A percentile compares a stretch with the other conserved stretches of the same genome.
These are phyloP conservation scores for Eupsilia transversa DNA, from an alignment of 2,888 invertebrate species.

Conservation along the genomic window DNA sequence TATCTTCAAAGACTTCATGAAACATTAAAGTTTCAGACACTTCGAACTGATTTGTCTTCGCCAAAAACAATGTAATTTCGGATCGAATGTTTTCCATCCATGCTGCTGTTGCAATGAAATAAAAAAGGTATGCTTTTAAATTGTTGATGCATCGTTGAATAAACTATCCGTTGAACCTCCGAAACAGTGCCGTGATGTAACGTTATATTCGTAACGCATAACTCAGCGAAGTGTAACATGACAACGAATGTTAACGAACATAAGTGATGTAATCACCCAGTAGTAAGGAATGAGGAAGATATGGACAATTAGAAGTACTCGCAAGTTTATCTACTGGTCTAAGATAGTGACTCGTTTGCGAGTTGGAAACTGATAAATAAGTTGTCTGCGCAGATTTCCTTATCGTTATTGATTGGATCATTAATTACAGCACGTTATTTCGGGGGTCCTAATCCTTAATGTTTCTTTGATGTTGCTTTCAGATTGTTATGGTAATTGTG, in stretches of 20 bases:
- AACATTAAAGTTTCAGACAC: conserved; percentile 7
- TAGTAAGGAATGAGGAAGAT: conserved; percentile 51
- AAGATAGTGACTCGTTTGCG: conserved; percentile 29
- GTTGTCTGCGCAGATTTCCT: conserved; percentile 26
- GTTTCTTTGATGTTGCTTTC: conserved; percentile 20
- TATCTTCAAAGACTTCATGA: conserved; percentile 28
- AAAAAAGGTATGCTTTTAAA: conserved; percentile 66
- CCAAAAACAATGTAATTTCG: conserved; percentile 16
- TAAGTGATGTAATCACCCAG: conserved; percentile 47
- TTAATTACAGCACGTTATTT: conserved; percentile 30
- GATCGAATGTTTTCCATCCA: conserved; percentile 32
- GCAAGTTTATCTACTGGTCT: conserved; percentile 37
- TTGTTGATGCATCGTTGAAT: conserved; percentile 70
- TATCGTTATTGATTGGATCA: conserved; percentile 28
- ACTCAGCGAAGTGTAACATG: conserved; percentile 46
- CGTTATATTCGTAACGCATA: conserved; percentile 46
- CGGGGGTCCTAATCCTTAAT: conserved; percentile 11
- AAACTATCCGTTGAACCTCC: conserved; percentile 61
- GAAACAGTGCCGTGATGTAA: conserved; percentile 60
- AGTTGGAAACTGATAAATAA: conserved; percentile 23
- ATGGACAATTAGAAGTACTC: conserved; percentile 46
- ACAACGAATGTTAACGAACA: conserved; percentile 51
- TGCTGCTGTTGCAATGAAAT: conserved; percentile 47
- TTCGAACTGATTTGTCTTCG: conserved; percentile 10
- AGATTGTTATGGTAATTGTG: neutral